Evolutionary conservation across 2,797 vertebrate species (phyloP), one percentile per base, ranked within the genome.

Genomic region (Odontamblyopus rebecca): DNA sequence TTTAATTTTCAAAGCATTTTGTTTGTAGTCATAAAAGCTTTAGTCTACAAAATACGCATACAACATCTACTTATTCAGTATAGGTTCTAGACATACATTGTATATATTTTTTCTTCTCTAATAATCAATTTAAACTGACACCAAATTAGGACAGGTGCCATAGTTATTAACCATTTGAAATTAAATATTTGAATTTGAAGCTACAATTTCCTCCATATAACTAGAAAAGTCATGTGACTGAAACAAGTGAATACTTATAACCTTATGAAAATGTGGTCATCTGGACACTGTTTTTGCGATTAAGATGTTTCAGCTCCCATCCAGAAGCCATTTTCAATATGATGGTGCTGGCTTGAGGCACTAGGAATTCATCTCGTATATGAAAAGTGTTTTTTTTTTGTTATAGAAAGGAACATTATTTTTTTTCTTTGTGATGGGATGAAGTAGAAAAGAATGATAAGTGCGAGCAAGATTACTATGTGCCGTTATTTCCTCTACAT

Each of bases 401-500:
- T 38, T 38, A 9, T 38, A 15, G 13, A n/a, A 54, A 54, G 16
- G 5, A 53, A 54, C 6, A 19, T 53, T 6, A 5, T 1, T 53
- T 53, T n/a, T 23, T 53, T 54, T 54, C 19, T 54, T 27, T 59
- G 56, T 1, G 4, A 27, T 27, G 56, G 23, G 3, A 3, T 59
- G 23, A 59, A 59, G 56, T 27, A 27, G 56, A 59, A 59, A 26
- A 56, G 19, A 23, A 27, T 59, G 3, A 68, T 61, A 72, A 59
- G n/a, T 59, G 11, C 26, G 4, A 26, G 9, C 23, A 59, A 26
- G 26, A 61, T 30, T 32, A 32, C 6, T 62, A 54, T 68, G 6
- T n/a, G 53, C 16, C 50, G 50, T 53, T 60, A 75, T 53, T 70
- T 71, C 63, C 60, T 44, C 63, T 53, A 56, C 50, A 69, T 26